phyloP scores from a whole-genome alignment of 1,140 invertebrate genomes.

The Holotrichia oblita region DNA sequence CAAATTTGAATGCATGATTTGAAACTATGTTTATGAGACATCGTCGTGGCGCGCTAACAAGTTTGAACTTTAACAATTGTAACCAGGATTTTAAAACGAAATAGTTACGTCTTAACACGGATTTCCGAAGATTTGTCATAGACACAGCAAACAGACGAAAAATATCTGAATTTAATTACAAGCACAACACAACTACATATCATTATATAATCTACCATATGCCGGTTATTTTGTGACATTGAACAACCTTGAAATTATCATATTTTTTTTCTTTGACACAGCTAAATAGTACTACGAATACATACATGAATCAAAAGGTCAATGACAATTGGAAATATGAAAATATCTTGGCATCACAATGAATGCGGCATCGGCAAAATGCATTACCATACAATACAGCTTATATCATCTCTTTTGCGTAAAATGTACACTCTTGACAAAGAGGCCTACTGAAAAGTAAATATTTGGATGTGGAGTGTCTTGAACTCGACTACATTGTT shows the following conservation, averaged over 20 bases:
- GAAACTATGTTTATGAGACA: too few relatives aligned
- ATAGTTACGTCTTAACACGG: neutral
- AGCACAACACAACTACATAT: neutral
- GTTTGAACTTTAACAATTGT: too few relatives aligned
- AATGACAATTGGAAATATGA: slow-evolving; percentile 6
- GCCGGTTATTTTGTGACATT: slow-evolving; percentile 5
- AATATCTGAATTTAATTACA: slow-evolving; percentile 12
- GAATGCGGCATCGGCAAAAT: neutral
- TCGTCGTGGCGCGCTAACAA: too few relatives aligned
- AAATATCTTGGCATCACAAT: neutral
- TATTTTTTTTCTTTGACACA: neutral
- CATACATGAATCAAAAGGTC: neutral
- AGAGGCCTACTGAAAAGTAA: neutral
- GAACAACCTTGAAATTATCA: slow-evolving; percentile 22
- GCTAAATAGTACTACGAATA: neutral
- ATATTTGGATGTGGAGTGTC: neutral
- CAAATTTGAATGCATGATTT: too few relatives aligned
- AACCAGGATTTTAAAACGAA: too few relatives aligned
- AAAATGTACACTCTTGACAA: neutral
- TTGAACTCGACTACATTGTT: neutral
- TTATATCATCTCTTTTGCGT: neutral
- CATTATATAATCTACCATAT: neutral
- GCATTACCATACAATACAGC: neutral
- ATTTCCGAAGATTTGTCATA: neutral
- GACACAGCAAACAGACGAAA: neutral